Base-by-base conservation (phyloP, 2,797 vertebrate genomes). In the Chrysocyon brachyurus region DNA sequence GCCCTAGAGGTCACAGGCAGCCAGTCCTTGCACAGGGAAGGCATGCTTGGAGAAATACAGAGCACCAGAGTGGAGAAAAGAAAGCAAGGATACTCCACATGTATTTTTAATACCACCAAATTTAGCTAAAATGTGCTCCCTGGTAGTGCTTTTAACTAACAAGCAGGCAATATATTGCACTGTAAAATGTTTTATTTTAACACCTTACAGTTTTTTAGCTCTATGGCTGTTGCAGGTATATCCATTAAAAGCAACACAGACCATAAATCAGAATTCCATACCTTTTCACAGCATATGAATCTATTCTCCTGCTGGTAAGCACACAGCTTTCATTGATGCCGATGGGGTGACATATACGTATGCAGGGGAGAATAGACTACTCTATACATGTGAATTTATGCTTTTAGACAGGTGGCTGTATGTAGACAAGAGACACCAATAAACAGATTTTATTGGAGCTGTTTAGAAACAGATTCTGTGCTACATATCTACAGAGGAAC, bases 241-340 rank as follows among this genome's bases (percentile, higher is more conserved):
- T 97, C 98, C 98, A 98, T 98, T 99, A 98, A 98, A 98, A 52
- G 72, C 97, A 98, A 98, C 91, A 89, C 85, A 97, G 98, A 97
- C 97, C 97, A 97, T 98, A 99, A 98, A 99, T 98, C 98, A 98
- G 98, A 98, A 98, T 98, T 98, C 98, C 97, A 98, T 97, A 98
- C 98, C 95, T 97, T 97, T 98, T 98, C 95, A 61, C 90, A 98
- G 97, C 93, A 72, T 97, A 98, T 96, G 97, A 98, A 98, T 98
- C 98, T 98, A 63, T 98, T 98, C 98, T 98, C 87, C 94, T 88
- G 96, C 98, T 98, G 98, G 98, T 96, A 98, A 95, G 97, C 97
- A 98, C 93, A 96, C 97, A 98, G 98, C 94, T 98, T 98, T 98
- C 98, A 98, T 94, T 98, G 98, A 98, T 97, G 97, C 92, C 96